Evolutionary conservation across 35 echinoderm and acorn worm genomes (phyloP).

Genomic region (Strongylocentrotus purpuratus): DNA sequence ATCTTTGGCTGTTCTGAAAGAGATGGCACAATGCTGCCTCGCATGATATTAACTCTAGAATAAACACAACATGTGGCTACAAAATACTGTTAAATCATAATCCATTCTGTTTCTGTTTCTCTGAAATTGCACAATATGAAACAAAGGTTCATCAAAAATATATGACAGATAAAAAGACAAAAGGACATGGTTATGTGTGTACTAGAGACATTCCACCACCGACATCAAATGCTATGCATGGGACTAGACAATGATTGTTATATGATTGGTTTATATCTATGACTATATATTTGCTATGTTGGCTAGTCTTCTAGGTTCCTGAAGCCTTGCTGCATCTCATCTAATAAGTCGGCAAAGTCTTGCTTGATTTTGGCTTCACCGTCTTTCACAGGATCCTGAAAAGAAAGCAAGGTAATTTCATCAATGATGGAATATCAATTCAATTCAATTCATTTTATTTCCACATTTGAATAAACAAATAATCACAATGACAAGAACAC

Average conservation of each 20-base stretch:
- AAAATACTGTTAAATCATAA: neutral
- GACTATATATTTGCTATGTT: neutral
- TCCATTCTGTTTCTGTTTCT: neutral
- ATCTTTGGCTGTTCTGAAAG: neutral
- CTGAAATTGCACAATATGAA: constrained; percentile 18
- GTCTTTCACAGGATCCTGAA: constrained; percentile 96
- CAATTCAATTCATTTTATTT: no score
- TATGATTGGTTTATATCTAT: neutral
- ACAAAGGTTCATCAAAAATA: neutral
- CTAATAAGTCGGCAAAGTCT: constrained; percentile 79
- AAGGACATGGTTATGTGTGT: neutral
- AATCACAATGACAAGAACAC: no score
- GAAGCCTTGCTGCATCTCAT: constrained; percentile 85
- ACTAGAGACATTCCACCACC: constrained; percentile 28
- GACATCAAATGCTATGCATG: constrained; percentile 37
- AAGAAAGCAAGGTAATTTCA: neutral
- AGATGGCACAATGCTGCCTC: neutral
- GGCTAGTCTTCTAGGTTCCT: constrained; percentile 91
- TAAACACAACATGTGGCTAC: neutral
- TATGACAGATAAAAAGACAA: neutral
- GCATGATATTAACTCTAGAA: neutral
- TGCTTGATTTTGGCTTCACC: constrained; percentile 99
- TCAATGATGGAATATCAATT: no score
- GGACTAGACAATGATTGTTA: neutral
- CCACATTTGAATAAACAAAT: no score